A percentile compares a stretch with the other conserved stretches of the same genome.
phyloP scores from a whole-genome alignment of 2,888 invertebrate genomes.

The Drosophila colorata region DNA sequence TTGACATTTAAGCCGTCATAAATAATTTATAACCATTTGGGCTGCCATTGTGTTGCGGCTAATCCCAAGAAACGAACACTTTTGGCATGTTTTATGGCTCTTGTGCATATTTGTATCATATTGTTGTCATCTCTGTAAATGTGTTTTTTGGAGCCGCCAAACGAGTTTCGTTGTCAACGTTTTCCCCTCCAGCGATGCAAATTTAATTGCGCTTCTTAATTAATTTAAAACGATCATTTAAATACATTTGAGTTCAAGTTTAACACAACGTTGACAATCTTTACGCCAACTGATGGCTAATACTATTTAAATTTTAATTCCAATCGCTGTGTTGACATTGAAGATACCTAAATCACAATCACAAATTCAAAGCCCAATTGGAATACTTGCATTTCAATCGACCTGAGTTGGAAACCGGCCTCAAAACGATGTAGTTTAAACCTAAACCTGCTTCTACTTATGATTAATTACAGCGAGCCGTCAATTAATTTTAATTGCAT shows the following conservation, averaged over 20 bases:
- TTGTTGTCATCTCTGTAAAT: constrained; percentile 19
- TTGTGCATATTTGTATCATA: constrained; percentile 43
- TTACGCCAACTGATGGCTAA: constrained; percentile 1
- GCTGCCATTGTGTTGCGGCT: constrained; percentile 29
- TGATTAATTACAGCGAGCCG: background rate
- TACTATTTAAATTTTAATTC: constrained; percentile 18
- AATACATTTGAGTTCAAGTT: constrained; percentile 46
- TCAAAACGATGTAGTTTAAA: background rate
- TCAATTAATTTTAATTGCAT: background rate
- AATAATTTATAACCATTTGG: constrained; percentile 61
- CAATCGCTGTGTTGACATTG: constrained; percentile 39
- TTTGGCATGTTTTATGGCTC: constrained; percentile 45
- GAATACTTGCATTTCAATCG: constrained; percentile 24
- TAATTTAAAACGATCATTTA: constrained; percentile 61
- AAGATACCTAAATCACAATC: constrained; percentile 8
- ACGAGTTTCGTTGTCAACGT: constrained; percentile 32
- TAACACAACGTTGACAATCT: constrained; percentile 30
- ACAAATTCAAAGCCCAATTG: constrained; percentile 12
- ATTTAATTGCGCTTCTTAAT: constrained; percentile 58
- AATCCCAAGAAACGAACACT: constrained; percentile 22
- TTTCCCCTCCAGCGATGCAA: constrained; percentile 38
- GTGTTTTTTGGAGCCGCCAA: constrained; percentile 23
- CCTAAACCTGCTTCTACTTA: too few species aligned
- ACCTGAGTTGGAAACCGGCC: constrained; percentile 12
- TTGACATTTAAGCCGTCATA: constrained; percentile 54